Evolutionary conservation across 2,888 invertebrate species (phyloP), one percentile per base, ranked within the genome.

Genomic region (Noctua fimbriata): DNA sequence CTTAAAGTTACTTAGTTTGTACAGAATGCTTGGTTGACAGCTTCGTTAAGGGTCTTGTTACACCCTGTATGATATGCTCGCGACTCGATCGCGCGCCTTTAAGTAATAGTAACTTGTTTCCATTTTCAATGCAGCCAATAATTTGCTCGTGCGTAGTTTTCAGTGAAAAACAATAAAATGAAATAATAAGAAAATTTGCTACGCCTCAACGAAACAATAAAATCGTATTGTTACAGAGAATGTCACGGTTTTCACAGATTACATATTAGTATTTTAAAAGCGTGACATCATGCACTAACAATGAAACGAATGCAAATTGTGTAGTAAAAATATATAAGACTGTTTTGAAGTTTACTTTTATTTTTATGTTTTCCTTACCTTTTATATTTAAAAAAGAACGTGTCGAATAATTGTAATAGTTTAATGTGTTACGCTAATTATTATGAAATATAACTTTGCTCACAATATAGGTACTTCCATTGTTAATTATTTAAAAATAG

Each of bases 251-350:
- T 28, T 10, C 14, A 47, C 41, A 28, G 24, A 16, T n/a, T 60
- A 81, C 14, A 21, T 12, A 2, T 49, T 5, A 36, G 36, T 36
- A 52, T 63, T 71, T 47, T 41, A 47, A 44, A 55, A 75, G n/a
- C 18, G 5, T 41, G 52, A 63, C 47, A 32, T 55, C 84, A 71
- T 60, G 69, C 16, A 16, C 21, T 21, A 32, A 82, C 65, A 79
- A 66, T 28, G 32, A 65, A 63, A 47, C 47, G 55, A n/a, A 83
- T 41, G 16, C 32, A 44, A 28, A 16, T 41, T 55, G 47, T 73
- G 44, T 60, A 24, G n/a, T 44, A 82, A 80, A 63, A 47, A 76
- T 41, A 44, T 12, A 32, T 41, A 55, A 10, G 28, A 55, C 18
- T 14, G 21, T 55, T 78, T 18, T n/a, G 10, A 36, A 36, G 36